phyloP scores from a whole-genome alignment of 1,140 invertebrate species.

The Saccostrea glomerata region DNA sequence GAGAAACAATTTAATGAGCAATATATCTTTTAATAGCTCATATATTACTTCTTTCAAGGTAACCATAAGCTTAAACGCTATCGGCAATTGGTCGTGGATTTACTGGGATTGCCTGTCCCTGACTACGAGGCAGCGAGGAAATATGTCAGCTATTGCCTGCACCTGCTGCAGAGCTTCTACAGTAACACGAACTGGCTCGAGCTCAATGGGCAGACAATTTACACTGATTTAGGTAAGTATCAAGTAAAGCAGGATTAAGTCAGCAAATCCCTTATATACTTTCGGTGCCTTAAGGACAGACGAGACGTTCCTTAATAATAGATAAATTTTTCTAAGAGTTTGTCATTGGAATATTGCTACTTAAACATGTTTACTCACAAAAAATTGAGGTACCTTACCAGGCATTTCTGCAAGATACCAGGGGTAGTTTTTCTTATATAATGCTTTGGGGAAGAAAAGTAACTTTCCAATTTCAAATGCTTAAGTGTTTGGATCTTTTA shows the following conservation, averaged over 20 bases:
- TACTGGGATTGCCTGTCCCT: background rate
- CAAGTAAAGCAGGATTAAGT: background rate
- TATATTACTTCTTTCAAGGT: background rate
- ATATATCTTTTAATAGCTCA: background rate
- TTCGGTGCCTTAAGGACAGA: background rate
- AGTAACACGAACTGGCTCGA: constrained; percentile 42
- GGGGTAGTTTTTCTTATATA: no score
- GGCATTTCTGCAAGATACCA: no score
- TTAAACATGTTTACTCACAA: no score
- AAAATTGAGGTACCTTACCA: no score
- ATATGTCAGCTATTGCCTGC: constrained; percentile 2
- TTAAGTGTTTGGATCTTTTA: no score
- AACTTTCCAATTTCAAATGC: no score
- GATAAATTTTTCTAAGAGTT: no score
- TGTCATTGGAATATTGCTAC: no score
- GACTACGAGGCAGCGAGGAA: constrained; percentile 9
- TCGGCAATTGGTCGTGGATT: background rate
- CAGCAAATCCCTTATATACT: no score
- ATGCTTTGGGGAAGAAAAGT: no score
- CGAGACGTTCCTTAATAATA: no score
- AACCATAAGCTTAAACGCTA: constrained; percentile 25
- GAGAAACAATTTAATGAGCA: background rate
- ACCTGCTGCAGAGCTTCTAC: constrained; percentile 24
- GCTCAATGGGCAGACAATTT: constrained; percentile 4
- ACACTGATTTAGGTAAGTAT: constrained; percentile 25